phyloP scores from a whole-genome alignment of 2,888 invertebrate genomes.

The Synergus japonicus region DNA sequence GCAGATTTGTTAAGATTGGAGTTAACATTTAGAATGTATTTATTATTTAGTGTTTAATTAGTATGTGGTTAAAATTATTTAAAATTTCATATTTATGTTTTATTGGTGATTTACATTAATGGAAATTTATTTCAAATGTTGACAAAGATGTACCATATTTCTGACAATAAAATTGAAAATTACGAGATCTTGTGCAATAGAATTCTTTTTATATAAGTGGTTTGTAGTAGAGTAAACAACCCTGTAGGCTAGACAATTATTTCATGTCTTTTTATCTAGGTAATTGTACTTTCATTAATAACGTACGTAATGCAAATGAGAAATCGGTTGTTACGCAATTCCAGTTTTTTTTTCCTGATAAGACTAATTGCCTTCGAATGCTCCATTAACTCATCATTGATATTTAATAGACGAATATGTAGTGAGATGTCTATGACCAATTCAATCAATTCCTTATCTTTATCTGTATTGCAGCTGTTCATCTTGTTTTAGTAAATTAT shows the following conservation, averaged over 20 bases:
- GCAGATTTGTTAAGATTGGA: slow-evolving; percentile 11
- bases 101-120: neutral
- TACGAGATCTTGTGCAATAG: neutral
- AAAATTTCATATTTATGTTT: neutral
- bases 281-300: slow-evolving; percentile 4
- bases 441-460: slow-evolving; percentile 6
- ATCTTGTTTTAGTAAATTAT: neutral
- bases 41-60: neutral
- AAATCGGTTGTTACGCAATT: slow-evolving; percentile 3
- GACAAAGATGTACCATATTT: neutral
- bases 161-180: neutral
- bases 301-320: slow-evolving; percentile 2
- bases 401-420: neutral
- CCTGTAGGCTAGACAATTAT: neutral
- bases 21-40: slow-evolving; percentile 14
- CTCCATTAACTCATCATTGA: slow-evolving; percentile 27
- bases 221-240: neutral
- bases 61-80: neutral
- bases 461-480: slow-evolving; percentile 6
- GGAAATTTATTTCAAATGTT: neutral
- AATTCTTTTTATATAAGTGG: neutral
- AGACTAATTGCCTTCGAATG: slow-evolving; percentile 25
- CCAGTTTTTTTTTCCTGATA: neutral
- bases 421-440: neutral
- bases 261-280: neutral